These are phyloP conservation scores for Eristalis pertinax DNA, from an alignment of 2,888 invertebrate species.

Conservation along the genomic window DNA sequence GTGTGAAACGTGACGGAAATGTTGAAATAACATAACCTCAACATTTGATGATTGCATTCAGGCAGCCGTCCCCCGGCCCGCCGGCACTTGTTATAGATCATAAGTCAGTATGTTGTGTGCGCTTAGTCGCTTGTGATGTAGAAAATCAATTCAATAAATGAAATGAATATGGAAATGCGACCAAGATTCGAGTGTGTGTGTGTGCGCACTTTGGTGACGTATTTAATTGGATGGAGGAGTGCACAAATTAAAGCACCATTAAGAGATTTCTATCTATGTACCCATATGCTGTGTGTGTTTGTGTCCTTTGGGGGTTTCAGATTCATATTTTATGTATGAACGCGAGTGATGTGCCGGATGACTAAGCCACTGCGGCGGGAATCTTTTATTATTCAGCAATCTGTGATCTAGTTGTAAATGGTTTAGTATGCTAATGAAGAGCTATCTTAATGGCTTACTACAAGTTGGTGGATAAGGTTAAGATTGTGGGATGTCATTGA, in stretches of 20 bases:
- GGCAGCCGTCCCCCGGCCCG: neutral
- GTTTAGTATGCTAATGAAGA: neutral
- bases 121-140: conserved; percentile 25
- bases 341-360: neutral
- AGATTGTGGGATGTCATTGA: neutral
- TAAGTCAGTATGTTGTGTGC: conserved; percentile 9
- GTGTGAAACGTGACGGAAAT: conserved; percentile 59
- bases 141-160: conserved; percentile 64
- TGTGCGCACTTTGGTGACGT: neutral
- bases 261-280: conserved; percentile 3
- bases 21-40: conserved; percentile 61
- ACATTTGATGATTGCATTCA: conserved; percentile 58
- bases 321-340: neutral
- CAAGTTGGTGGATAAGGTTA: neutral
- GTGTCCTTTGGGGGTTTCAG: neutral
- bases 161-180: conserved; percentile 32
- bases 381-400: neutral
- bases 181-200: neutral
- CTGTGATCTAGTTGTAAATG: neutral
- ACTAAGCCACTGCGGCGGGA: neutral
- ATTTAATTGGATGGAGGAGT: conserved; percentile 6
- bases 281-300: neutral
- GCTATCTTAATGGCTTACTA: neutral
- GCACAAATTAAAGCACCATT: conserved; percentile 29
- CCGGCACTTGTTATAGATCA: conserved; percentile 20